A percentile compares a stretch with the other conserved stretches of the same genome.
These are phyloP conservation scores for Poeciliopsis turrubarensis DNA, from an alignment of 2,113 vertebrate species.

Conservation along the genomic window DNA sequence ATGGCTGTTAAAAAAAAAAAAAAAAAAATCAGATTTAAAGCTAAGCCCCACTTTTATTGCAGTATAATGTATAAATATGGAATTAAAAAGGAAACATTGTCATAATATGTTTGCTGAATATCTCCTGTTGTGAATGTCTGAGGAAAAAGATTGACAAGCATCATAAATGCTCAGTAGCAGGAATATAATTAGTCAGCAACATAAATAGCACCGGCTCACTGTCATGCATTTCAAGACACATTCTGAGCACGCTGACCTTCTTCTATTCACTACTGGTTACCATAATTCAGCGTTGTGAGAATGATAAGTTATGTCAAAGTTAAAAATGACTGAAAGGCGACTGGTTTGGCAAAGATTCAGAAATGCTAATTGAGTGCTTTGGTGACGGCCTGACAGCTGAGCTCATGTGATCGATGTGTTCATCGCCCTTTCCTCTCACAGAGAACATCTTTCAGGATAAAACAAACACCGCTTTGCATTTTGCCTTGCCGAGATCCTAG, in stretches of 20 bases:
- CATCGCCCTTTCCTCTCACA: slow-evolving; percentile 57
- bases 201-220: slow-evolving; percentile 34
- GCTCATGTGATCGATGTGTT: slow-evolving; percentile 72
- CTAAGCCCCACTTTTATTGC: neutral
- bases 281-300: slow-evolving; percentile 56
- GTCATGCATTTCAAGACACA: slow-evolving; percentile 33
- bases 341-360: slow-evolving; percentile 66
- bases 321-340: slow-evolving; percentile 66
- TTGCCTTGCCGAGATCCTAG: slow-evolving; percentile 50
- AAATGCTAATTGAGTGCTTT: slow-evolving; percentile 76
- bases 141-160: slow-evolving; percentile 15
- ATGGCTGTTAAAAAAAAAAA: too few species aligned
- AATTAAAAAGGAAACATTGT: neutral
- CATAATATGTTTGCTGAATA: neutral
- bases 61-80: neutral
- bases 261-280: slow-evolving; percentile 63
- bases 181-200: slow-evolving; percentile 52
- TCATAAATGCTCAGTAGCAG: slow-evolving; percentile 37
- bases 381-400: slow-evolving; percentile 63
- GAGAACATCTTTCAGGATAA: slow-evolving; percentile 66
- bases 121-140: neutral
- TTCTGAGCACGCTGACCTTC: slow-evolving; percentile 47
- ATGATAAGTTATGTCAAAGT: slow-evolving; percentile 63
- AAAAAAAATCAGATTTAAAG: neutral
- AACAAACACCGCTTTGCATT: slow-evolving; percentile 65